phyloP scores from a whole-genome alignment of 35 echinoderm and acorn worm genomes.

The Lytechinus pictus region DNA sequence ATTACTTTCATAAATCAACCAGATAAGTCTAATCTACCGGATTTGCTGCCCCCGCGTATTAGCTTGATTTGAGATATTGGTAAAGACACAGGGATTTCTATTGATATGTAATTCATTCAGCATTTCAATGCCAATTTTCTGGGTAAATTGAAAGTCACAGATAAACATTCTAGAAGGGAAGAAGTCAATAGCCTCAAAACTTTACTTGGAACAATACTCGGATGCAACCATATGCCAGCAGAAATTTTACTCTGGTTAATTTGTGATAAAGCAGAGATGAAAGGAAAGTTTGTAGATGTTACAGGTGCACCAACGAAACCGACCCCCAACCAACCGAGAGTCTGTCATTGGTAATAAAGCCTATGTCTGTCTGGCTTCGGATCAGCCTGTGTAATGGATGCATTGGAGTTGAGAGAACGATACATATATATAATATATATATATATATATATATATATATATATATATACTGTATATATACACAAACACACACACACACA shows the following conservation, averaged over 20 bases:
- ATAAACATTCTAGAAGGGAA: not conserved
- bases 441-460: no score
- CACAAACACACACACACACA: no score
- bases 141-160: not conserved
- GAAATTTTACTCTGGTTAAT: not conserved
- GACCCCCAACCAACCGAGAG: no score
- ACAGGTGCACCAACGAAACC: no score
- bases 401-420: no score
- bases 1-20: not conserved
- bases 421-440: no score
- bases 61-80: not conserved
- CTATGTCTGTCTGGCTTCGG: no score
- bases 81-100: not conserved
- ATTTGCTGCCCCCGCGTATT: not conserved
- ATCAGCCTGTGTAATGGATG: no score
- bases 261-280: not conserved
- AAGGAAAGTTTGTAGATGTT: not conserved
- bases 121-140: not conserved
- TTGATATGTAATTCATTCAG: not conserved
- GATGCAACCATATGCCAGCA: not conserved
- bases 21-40: not conserved
- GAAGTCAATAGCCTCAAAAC: slow-evolving; percentile 11
- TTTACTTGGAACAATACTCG: not conserved
- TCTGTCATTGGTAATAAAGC: no score
- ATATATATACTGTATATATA: no score